Evolutionary conservation across 2,797 vertebrate species (phyloP).

Genomic region (Etheostoma nigrum): DNA sequence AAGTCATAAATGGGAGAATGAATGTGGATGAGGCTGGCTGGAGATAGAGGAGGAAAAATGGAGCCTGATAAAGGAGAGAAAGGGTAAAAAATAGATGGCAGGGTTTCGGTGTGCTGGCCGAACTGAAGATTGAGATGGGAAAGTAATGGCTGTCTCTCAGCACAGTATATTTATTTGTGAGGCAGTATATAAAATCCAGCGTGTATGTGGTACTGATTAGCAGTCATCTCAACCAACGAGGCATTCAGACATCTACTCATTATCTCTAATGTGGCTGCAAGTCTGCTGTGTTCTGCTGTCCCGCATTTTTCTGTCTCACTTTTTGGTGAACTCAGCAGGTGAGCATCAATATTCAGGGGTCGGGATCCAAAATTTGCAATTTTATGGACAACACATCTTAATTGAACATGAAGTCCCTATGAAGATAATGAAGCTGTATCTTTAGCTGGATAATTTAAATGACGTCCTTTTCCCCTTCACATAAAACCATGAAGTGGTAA

Average conservation of each 20-base stretch:
- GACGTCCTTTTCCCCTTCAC: conserved; percentile 11
- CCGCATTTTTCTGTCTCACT: conserved; percentile 36
- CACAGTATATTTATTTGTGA: conserved; percentile 43
- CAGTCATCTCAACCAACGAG: conserved; percentile 51
- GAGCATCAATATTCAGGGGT: conserved; percentile 2
- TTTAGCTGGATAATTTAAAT: conserved; percentile 33
- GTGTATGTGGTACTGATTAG: conserved; percentile 45
- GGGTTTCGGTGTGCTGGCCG: conserved; percentile 28
- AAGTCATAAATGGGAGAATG: conserved; percentile 52
- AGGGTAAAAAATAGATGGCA: conserved; percentile 34
- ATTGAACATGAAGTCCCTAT: conserved; percentile 46
- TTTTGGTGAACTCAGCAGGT: conserved; percentile 38
- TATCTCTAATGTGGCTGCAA: conserved; percentile 62
- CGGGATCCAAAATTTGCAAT: conserved; percentile 31
- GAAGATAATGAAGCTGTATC: conserved; percentile 58
- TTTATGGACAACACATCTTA: conserved; percentile 33
- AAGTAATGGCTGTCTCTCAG: conserved; percentile 53
- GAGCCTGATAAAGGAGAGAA: conserved; percentile 34
- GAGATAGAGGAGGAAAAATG: conserved; percentile 30
- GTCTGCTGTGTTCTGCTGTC: conserved; percentile 51
- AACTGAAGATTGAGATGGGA: conserved; percentile 58
- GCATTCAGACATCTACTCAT: conserved; percentile 58
- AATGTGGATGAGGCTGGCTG: conserved; percentile 49
- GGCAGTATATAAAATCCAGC: conserved; percentile 35
- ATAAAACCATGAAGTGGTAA: conserved; percentile 31